Evolutionary conservation across 2,113 vertebrate genomes (phyloP).

Genomic region (Tympanuchus pallidicinctus): DNA sequence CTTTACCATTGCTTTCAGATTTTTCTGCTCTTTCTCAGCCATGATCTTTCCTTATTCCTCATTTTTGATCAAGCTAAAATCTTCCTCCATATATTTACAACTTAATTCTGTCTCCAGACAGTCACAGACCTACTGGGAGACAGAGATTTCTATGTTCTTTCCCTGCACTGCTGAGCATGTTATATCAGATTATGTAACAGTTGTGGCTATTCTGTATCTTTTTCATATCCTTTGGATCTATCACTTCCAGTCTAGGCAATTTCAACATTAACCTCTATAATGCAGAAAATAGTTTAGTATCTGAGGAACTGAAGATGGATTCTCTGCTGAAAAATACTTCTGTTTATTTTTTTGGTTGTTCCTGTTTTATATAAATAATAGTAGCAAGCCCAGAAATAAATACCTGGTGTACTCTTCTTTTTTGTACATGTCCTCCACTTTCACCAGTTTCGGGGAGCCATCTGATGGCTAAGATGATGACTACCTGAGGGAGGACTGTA

Average conservation of each 20-base stretch:
- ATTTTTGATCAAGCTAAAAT: not conserved
- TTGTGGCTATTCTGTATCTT: not conserved
- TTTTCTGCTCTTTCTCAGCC: not conserved
- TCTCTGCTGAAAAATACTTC: not conserved
- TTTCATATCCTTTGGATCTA: not conserved
- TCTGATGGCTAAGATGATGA: not conserved
- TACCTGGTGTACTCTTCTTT: not conserved
- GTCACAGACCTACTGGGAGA: not conserved
- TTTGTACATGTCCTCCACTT: not conserved
- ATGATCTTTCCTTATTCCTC: fast-evolving
- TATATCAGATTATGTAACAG: not conserved
- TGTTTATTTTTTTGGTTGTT: not conserved
- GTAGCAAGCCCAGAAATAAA: not conserved
- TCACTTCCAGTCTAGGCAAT: not conserved
- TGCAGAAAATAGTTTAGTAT: not conserved
- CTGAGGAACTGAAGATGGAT: not conserved
- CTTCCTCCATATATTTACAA: not conserved
- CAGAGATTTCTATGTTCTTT: not conserved
- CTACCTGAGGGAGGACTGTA: too few relatives aligned
- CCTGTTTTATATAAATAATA: not conserved
- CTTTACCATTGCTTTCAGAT: not conserved
- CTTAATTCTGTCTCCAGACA: not conserved
- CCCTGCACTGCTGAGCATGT: not conserved
- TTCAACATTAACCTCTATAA: fast-evolving
- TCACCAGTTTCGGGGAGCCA: not conserved